phyloP scores from a whole-genome alignment of 1,140 invertebrate genomes.

The Hylaeus anthracinus region DNA sequence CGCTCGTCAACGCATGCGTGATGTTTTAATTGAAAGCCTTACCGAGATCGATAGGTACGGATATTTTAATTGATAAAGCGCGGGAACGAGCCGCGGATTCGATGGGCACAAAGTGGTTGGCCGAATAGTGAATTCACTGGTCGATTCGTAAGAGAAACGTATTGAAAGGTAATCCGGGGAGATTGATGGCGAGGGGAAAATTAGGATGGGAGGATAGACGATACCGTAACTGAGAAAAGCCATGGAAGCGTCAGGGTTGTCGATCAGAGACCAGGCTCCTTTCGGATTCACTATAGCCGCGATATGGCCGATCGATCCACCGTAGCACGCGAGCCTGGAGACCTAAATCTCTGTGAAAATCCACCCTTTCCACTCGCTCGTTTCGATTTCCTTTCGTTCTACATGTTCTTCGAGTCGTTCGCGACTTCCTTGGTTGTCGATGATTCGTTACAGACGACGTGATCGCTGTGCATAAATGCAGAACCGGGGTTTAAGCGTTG shows the following conservation, averaged over 20 bases:
- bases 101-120: too few relatives aligned
- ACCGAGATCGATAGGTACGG: constrained; percentile 7
- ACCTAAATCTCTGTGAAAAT: constrained; percentile 62
- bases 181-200: neutral
- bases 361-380: constrained; percentile 23
- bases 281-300: constrained; percentile 52
- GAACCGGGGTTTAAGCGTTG: neutral
- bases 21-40: constrained; percentile 19
- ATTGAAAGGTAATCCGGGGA: constrained; percentile 6
- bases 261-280: constrained; percentile 41
- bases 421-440: constrained; percentile 11
- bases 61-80: neutral
- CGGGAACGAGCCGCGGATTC: too few relatives aligned
- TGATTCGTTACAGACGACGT: constrained; percentile 11
- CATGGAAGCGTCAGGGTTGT: constrained; percentile 29
- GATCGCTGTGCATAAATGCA: neutral
- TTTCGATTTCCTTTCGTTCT: constrained; percentile 9
- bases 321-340: constrained; percentile 34
- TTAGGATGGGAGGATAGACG: constrained; percentile 12
- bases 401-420: neutral
- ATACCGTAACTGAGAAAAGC: constrained; percentile 22
- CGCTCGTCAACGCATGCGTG: constrained; percentile 25
- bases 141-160: constrained; percentile 7
- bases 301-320: constrained; percentile 52
- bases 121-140: neutral